phyloP scores from a whole-genome alignment of 37 sponge, comb jelly and placozoan genomes.

The Crambe crambe region DNA sequence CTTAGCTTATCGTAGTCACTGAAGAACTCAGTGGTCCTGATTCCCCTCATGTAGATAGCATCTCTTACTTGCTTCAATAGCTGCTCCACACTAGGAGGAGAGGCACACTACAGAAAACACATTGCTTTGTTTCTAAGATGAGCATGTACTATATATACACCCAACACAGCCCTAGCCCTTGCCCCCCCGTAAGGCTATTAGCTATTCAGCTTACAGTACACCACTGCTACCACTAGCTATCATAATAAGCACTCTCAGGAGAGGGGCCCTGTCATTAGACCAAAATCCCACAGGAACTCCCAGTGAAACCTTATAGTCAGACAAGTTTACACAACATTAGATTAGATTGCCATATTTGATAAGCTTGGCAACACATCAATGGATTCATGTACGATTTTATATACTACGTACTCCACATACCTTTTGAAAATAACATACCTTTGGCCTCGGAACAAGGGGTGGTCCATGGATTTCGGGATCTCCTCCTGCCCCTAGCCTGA shows the following conservation, averaged over 20 bases:
- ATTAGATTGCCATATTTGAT: no score
- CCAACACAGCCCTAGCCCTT: not conserved
- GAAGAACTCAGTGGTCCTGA: slow-evolving; percentile 95
- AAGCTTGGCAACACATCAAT: no score
- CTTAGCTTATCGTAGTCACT: slow-evolving; percentile 86
- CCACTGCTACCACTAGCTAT: no score
- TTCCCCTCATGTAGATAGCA: slow-evolving; percentile 88
- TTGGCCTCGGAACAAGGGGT: not conserved
- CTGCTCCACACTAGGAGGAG: slow-evolving; percentile 17
- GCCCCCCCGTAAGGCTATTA: no score
- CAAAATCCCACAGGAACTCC: no score
- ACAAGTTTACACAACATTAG: no score
- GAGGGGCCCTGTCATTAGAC: no score
- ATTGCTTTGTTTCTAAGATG: not conserved
- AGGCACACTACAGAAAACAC: not conserved
- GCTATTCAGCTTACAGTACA: no score
- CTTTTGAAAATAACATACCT: no score
- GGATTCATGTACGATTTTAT: not conserved
- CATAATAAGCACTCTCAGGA: no score
- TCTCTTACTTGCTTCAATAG: slow-evolving; percentile 44
- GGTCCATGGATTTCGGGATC: not conserved
- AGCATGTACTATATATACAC: not conserved
- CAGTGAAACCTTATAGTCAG: no score
- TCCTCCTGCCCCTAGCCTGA: not conserved
- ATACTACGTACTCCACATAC: not conserved